phyloP scores from a whole-genome alignment of 92 coral and sea anemone genomes.

The Plumapathes pennacea region DNA sequence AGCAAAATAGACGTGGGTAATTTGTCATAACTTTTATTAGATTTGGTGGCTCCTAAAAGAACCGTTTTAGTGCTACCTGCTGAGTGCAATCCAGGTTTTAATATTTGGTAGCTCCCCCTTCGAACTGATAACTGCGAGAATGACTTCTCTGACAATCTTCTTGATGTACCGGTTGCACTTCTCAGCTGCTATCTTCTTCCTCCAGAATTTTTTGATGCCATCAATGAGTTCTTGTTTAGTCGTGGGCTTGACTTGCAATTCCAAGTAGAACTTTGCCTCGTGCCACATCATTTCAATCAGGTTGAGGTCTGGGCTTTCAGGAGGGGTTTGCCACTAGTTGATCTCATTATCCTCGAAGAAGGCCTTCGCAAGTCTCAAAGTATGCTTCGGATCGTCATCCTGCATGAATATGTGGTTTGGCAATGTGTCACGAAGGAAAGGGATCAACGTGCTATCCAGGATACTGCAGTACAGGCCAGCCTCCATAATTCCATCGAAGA shows the following conservation, averaged over 20 bases:
- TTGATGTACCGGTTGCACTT: conserved; percentile 36
- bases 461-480: conserved; percentile 16
- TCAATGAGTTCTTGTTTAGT: conserved; percentile 42
- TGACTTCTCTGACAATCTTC: conserved; percentile 17
- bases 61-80: conserved; percentile 19
- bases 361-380: conserved; percentile 13
- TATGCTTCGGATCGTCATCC: conserved; percentile 34
- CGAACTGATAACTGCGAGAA: conserved; percentile 32
- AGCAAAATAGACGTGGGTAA: too few species aligned
- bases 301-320: conserved; percentile 50
- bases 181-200: conserved; percentile 13
- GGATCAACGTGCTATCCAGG: conserved; percentile 17
- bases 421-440: conserved; percentile 12
- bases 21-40: conserved; percentile 17
- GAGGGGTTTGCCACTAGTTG: conserved; percentile 49
- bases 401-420: conserved; percentile 30
- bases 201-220: conserved; percentile 30
- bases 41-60: conserved; percentile 26
- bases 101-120: conserved; percentile 37
- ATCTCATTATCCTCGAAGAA: conserved; percentile 27
- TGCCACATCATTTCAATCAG: conserved; percentile 46
- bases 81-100: conserved; percentile 1
- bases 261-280: conserved; percentile 22
- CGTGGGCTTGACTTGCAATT: conserved; percentile 23
- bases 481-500: conserved; percentile 45